A percentile compares a stretch with the other conserved stretches of the same genome.
Evolutionary conservation across 2,888 invertebrate genomes (phyloP).

Genomic region (Tupiocoris notatus): DNA sequence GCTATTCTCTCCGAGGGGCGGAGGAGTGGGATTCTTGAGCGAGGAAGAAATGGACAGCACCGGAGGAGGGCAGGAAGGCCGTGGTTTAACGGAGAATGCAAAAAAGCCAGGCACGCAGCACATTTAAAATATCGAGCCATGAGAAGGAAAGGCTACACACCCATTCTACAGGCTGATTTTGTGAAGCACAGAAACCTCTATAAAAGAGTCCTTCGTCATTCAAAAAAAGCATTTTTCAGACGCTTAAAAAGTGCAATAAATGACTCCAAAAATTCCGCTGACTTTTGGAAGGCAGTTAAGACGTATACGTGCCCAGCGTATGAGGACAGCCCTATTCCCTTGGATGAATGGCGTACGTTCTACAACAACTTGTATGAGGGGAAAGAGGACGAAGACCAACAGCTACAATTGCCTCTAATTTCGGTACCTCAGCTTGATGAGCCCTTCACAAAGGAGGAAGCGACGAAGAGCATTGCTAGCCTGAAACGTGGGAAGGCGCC

Average conservation of each 20-base stretch:
- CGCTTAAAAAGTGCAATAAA: neutral
- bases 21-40: no score
- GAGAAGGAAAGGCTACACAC: neutral
- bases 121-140: no score
- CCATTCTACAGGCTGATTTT: neutral
- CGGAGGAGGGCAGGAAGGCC: no score
- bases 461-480: neutral
- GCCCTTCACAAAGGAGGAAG: neutral
- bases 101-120: no score
- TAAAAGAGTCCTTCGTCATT: neutral
- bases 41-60: no score
- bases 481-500: neutral
- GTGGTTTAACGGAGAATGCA: no score
- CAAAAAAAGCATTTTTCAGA: neutral
- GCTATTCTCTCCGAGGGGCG: no score
- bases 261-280: neutral
- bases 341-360: slow-evolving; percentile 6
- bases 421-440: neutral
- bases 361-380: neutral
- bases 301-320: neutral
- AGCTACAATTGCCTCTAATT: no score
- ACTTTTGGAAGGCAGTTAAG: neutral
- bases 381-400: no score
- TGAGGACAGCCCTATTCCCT: neutral
- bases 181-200: neutral